phyloP scores from a whole-genome alignment of 2,797 vertebrate genomes.

The Meriones psammophilus region DNA sequence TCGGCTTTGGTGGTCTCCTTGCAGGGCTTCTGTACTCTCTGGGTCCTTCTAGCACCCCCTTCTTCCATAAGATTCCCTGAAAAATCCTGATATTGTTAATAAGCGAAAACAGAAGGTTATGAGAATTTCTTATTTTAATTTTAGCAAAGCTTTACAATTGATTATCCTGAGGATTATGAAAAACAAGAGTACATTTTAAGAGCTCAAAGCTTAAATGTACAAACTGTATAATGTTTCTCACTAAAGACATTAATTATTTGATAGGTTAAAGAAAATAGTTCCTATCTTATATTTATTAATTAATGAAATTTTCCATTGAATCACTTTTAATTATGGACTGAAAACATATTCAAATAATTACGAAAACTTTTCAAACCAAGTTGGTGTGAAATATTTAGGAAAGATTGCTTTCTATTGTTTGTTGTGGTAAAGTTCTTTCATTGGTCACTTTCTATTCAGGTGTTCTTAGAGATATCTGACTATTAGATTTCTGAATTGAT shows the following conservation, averaged over 20 bases:
- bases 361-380: not conserved
- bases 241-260: not conserved
- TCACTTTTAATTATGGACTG: not conserved
- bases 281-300: not conserved
- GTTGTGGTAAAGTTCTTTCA: not conserved
- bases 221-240: not conserved
- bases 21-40: too few species aligned
- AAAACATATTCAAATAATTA: not conserved
- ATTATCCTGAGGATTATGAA: not conserved
- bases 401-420: not conserved
- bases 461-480: not conserved
- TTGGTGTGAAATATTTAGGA: not conserved
- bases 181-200: not conserved
- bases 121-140: not conserved
- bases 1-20: too few species aligned
- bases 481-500: not conserved
- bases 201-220: not conserved
- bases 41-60: too few species aligned
- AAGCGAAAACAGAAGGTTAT: not conserved
- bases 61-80: too few species aligned
- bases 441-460: not conserved
- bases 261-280: not conserved
- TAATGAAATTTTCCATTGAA: not conserved
- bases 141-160: not conserved
- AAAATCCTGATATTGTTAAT: not conserved